A percentile compares a stretch with the other conserved stretches of the same genome.
phyloP scores from a whole-genome alignment of 2,113 vertebrate species.

The Cygnus buccinator region DNA sequence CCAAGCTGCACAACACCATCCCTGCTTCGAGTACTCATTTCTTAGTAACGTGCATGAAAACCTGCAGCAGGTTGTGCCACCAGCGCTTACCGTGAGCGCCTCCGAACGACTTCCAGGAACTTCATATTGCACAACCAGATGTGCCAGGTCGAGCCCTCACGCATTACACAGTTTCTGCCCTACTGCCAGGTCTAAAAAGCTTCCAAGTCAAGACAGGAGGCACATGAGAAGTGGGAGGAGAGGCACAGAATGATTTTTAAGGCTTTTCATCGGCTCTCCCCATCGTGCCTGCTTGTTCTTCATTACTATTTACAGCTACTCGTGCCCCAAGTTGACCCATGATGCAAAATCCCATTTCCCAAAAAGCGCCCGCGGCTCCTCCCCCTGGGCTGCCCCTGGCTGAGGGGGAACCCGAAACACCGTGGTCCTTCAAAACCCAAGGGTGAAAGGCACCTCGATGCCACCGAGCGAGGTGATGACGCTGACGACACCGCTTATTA shows the following conservation, averaged over 20 bases:
- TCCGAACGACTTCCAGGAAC: accelerated
- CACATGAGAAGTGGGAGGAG: neutral
- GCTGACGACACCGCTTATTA: neutral
- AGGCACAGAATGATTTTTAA: neutral
- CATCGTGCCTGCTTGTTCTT: accelerated
- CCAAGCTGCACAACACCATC: neutral
- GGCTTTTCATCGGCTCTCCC: neutral
- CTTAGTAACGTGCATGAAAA: neutral
- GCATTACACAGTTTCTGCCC: neutral
- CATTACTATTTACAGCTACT: neutral
- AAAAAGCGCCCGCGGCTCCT: neutral
- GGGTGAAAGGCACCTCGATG: neutral
- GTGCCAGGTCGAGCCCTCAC: neutral
- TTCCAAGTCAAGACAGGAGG: neutral
- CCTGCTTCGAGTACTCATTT: neutral
- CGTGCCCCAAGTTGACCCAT: accelerated
- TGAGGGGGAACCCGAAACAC: accelerated
- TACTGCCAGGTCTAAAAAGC: accelerated
- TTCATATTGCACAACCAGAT: accelerated
- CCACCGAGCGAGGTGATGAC: neutral
- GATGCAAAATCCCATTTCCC: neutral
- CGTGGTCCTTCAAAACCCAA: neutral
- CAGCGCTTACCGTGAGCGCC: neutral
- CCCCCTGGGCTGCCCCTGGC: too few species aligned
- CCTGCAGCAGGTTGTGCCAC: neutral